Conservation (phyloP, 2,113 vertebrate genomes). For the Chroicocephalus ridibundus region DNA sequence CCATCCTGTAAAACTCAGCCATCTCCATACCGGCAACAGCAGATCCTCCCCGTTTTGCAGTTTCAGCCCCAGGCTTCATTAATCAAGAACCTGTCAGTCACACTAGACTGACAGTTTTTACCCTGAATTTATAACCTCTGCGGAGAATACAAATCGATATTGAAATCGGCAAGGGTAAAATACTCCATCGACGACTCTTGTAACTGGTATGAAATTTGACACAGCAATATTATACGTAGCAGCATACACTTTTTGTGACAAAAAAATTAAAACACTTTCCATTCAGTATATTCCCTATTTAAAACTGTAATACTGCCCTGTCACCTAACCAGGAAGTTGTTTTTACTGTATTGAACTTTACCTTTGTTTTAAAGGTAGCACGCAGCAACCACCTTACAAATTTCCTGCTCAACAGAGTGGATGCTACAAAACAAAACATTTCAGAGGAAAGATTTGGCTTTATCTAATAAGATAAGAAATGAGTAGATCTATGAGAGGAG, state of each 20-base stretch:
- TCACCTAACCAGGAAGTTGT: background rate
- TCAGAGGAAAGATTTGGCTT: background rate
- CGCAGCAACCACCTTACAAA: background rate
- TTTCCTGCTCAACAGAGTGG: background rate
- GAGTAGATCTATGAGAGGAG: background rate
- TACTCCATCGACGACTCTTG: background rate
- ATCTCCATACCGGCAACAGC: background rate
- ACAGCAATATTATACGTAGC: background rate
- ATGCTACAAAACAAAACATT: background rate
- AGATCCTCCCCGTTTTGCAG: background rate
- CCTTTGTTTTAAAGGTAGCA: background rate
- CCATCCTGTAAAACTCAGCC: background rate
- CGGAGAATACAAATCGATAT: background rate
- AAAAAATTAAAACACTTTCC: constrained; percentile 25
- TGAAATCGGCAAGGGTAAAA: constrained; percentile 14
- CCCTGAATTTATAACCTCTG: background rate
- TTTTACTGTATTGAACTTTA: background rate
- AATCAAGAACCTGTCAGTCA: background rate
- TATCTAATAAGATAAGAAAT: background rate
- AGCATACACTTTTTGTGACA: background rate
- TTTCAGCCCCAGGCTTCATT: background rate
- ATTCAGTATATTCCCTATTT: background rate
- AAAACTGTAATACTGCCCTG: background rate
- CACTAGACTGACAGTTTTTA: background rate
- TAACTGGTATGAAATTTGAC: background rate